Evolutionary conservation across 2,888 invertebrate genomes (phyloP), one percentile per base, ranked within the genome.

Genomic region (Drosophila rellima): DNA sequence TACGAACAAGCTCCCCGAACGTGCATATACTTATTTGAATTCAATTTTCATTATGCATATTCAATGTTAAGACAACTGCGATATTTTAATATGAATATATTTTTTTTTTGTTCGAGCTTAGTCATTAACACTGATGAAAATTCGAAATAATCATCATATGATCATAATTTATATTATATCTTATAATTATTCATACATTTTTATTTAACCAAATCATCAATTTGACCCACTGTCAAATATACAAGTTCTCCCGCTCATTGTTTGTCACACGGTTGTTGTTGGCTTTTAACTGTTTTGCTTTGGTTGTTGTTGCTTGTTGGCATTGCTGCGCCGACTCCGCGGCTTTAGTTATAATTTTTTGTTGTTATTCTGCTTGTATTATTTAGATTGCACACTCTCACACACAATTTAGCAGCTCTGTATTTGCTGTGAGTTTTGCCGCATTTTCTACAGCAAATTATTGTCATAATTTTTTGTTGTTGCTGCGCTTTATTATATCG

Each of bases 361-460:
- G 45, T 73, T 70, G 63, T 68, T 70, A 52, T 51, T 66, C 63
- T 70, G 59, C 39, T 61, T 67, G 66, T 76, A 77, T 70, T 88
- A 76, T 83, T 83, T 83, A 72, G 81, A 83, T 66, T 85, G 73
- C 78, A 63, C 71, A 71, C 56, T 64, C 56, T 23, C 37, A 31
- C 77, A 59, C 44, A 62, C 64, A 50, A 51, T 63, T 70, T 56
- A 65, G 63, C 79, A 66, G 68, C 60, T 70, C 18, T 11, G 56
- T 56, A 42, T 26, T 26, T 26, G 26, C 2, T 57, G 4, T 48
- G 47, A 59, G 70, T 56, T 76, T 76, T 65, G 76, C 76, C 74
- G 82, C 82, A 72, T 86, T 88, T 83, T 88, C 87, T 52, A 78
- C 48, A 60, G 75, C 69, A 87, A 83, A 88, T 87, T 79, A 85